Base-by-base conservation (phyloP, 2,888 invertebrate species). In the Dromius quadrimaculatus region DNA sequence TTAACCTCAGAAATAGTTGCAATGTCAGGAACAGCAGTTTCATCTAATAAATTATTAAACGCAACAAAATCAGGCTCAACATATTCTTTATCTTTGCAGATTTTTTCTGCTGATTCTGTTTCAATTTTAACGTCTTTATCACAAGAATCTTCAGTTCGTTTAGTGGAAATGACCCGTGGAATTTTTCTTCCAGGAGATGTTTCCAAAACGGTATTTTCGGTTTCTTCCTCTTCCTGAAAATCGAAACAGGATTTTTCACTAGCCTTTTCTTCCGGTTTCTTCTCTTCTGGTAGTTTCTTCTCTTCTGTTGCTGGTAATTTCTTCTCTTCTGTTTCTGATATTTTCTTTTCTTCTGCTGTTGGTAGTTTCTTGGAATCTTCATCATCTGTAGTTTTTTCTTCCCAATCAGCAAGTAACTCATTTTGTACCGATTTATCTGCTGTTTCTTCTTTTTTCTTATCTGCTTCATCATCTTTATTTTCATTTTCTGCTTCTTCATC, bases 191-290 rank as follows among this genome's bases (percentile, higher is more conserved):
- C 85, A 9, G 79, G 80, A 38, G 79, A 72, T n/a, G 76, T 74
- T 22, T 76, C 79, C 72, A 87, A 86, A 69, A 86, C 82, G 8
- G 85, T 84, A 75, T 72, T n/a, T 84, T 87, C 85, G 76, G 85
- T 87, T 78, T 91, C 88, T 74, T 92, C 91, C 72, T 92, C 91
- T 61, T 89, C 89, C 74, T 90, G 89, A 79, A 93, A 93, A 80
- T 93, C 93, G 78, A 92, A 93, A 79, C 92, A 92, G 0, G 91
- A 83, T 13, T 84, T 81, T 75, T 81, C 85, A 20, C 66, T 70
- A 4, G 70, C 36, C n/a, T 54, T 57, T 20, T 20, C 13, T n/a
- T 82, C 72, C 80, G 81, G 71, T 83, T 83, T 59, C 74, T 76
- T 74, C 28, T 74, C 73, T 54, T 79, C 75, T 57, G 78, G 59